These are phyloP conservation scores for Tetropium fuscum DNA, from an alignment of 2,888 invertebrate species.

Conservation along the genomic window DNA sequence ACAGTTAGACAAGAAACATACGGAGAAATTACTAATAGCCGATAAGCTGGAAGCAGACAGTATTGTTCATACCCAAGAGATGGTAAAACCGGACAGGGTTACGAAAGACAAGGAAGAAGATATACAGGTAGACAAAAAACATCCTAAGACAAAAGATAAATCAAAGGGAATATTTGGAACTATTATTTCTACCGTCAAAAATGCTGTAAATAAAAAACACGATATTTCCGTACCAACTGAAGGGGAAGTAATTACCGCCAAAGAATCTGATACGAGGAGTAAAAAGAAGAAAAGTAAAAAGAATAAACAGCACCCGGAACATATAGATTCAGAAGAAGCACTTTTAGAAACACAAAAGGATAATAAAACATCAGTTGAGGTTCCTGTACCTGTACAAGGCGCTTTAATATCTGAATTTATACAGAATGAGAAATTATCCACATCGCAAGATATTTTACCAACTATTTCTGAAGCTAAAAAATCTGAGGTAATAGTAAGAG, in stretches of 20 bases:
- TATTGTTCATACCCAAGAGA: background rate
- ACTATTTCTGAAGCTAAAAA: too few species aligned
- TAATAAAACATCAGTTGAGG: constrained; percentile 17
- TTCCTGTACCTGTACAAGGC: background rate
- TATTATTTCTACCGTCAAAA: constrained; percentile 29
- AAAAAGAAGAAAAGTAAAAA: constrained; percentile 38
- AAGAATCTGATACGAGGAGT: constrained; percentile 37
- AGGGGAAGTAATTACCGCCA: constrained; percentile 4
- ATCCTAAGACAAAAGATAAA: constrained; percentile 24
- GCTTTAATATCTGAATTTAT: constrained; percentile 10
- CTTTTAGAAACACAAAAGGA: background rate
- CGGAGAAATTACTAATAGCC: background rate
- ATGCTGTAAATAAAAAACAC: constrained; percentile 15
- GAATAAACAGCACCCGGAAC: constrained; percentile 12
- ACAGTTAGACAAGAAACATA: background rate
- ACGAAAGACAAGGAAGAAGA: background rate
- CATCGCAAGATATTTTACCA: background rate
- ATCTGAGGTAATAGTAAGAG: too few species aligned
- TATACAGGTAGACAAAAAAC: constrained; percentile 13
- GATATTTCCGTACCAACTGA: constrained; percentile 5
- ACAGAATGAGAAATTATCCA: constrained; percentile 9
- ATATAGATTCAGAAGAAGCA: background rate
- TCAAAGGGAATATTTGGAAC: constrained; percentile 16
- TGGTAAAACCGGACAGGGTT: background rate
- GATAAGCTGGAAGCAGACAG: background rate